Base-by-base conservation (phyloP, 2,113 vertebrate genomes). In the Taurulus bubalis region DNA sequence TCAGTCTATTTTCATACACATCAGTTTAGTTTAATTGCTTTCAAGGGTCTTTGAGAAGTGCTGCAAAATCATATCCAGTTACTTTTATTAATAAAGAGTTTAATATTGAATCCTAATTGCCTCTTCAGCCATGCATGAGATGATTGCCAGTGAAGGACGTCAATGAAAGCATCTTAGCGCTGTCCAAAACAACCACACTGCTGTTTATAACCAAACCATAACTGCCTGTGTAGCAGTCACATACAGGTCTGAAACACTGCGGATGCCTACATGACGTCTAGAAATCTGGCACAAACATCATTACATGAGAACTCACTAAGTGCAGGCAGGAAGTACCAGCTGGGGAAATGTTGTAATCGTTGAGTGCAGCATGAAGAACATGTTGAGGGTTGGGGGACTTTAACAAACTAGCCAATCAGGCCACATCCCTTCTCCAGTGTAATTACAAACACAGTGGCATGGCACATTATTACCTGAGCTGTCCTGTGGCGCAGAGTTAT, bases 1-100 rank as follows among this genome's bases (percentile, higher is more conserved):
- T 93, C 82, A 90, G 55, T 84, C 74, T 51, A 73, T 86, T 87
- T 90, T 83, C 83, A 82, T 84, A 75, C 86, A 75, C 67, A 86
- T 87, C 85, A 74, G 47, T 93, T 89, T 78, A 81, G 62, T 51
- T 69, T 91, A 91, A 94, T 93, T 94, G 87, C 89, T 87, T 91
- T 91, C 74, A 91, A 87, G 87, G 71, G 79, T 88, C 83, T 90
- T 67, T 67, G 80, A 88, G 86, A 90, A 82, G 71, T 53, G 42
- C 70, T 73, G 65, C 72, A 81, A 86, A 89, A 88, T 89, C 89
- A 89, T 90, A 91, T 92, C 89, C 87, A 87, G 85, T 72, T 87
- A 73, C 84, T 86, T 88, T 87, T 49, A 80, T 84, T 83, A 90
- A 82, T 86, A 77, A 88, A 85, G 47, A 84, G 42, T 78, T 90